Percentiles rank a stretch among this genome's conserved stretches.
phyloP scores from a whole-genome alignment of 2,888 invertebrate species.

The Tetropium fuscum region DNA sequence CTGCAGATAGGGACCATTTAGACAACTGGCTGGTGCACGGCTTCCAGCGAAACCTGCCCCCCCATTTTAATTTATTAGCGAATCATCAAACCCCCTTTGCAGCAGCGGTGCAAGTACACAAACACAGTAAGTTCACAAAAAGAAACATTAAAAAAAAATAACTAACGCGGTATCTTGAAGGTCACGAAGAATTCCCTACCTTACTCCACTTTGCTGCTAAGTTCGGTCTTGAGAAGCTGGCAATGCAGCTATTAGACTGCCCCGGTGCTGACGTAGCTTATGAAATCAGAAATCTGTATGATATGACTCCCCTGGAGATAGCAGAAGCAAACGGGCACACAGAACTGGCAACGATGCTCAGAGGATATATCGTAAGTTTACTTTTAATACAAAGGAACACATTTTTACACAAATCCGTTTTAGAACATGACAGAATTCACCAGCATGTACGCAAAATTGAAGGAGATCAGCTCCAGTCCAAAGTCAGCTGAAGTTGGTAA shows the following conservation, averaged over 20 bases:
- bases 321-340: slow-evolving; percentile 81
- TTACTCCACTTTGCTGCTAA: slow-evolving; percentile 89
- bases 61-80: slow-evolving; percentile 81
- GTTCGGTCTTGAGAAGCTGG: slow-evolving; percentile 85
- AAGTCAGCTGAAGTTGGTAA: slow-evolving; percentile 37
- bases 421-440: slow-evolving; percentile 90
- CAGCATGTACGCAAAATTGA: slow-evolving; percentile 87
- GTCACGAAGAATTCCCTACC: slow-evolving; percentile 87
- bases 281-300: slow-evolving; percentile 80
- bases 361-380: slow-evolving; percentile 78
- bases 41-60: slow-evolving; percentile 88
- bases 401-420: slow-evolving; percentile 13
- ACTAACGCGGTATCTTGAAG: too few species aligned
- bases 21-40: slow-evolving; percentile 85
- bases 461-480: slow-evolving; percentile 73
- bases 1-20: slow-evolving; percentile 80
- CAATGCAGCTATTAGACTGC: slow-evolving; percentile 86
- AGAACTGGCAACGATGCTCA: slow-evolving; percentile 79
- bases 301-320: slow-evolving; percentile 84
- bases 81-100: slow-evolving; percentile 59
- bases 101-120: slow-evolving; percentile 66
- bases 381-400: slow-evolving; percentile 27
- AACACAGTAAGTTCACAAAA: slow-evolving; percentile 68
- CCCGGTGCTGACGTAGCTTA: slow-evolving; percentile 88
- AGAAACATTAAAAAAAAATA: too few species aligned